A percentile compares a stretch with the other conserved stretches of the same genome.
Conservation (phyloP, 2,797 vertebrate genomes). For the Syngnathus rostellatus region DNA sequence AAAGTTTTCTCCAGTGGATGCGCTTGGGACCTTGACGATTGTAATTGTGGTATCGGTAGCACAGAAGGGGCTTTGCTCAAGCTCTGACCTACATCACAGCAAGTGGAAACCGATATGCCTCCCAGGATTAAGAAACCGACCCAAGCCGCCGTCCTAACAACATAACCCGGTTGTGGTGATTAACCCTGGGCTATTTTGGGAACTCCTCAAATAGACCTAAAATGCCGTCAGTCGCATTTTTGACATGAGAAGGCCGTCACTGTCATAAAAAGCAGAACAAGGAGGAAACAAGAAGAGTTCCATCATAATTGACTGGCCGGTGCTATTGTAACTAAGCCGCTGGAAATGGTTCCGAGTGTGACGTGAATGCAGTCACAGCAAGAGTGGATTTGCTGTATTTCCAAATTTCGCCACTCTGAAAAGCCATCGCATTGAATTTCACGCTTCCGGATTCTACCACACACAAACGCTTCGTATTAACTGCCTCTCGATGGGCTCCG, state of each 20-base stretch:
- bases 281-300: constrained; percentile 8
- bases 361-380: constrained; percentile 43
- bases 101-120: constrained; percentile 57
- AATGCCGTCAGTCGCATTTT: constrained; percentile 31
- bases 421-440: constrained; percentile 64
- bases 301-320: constrained; percentile 42
- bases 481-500: constrained; percentile 28
- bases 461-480: constrained; percentile 32
- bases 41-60: constrained; percentile 43
- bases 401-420: constrained; percentile 55
- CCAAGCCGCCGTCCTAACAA: constrained; percentile 44
- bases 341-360: constrained; percentile 39
- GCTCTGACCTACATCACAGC: constrained; percentile 64
- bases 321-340: constrained; percentile 27
- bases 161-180: constrained; percentile 52
- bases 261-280: constrained; percentile 11
- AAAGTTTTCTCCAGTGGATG: constrained; percentile 25
- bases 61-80: constrained; percentile 43
- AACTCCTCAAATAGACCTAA: constrained; percentile 42
- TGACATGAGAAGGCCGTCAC: constrained; percentile 9
- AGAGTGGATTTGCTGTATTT: constrained; percentile 60
- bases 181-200: constrained; percentile 55
- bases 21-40: constrained; percentile 16
- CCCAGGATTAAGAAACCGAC: constrained; percentile 61
- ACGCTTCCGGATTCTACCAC: constrained; percentile 45